Evolutionary conservation across 1,140 invertebrate species (phyloP).

Genomic region (Orussus abietinus): DNA sequence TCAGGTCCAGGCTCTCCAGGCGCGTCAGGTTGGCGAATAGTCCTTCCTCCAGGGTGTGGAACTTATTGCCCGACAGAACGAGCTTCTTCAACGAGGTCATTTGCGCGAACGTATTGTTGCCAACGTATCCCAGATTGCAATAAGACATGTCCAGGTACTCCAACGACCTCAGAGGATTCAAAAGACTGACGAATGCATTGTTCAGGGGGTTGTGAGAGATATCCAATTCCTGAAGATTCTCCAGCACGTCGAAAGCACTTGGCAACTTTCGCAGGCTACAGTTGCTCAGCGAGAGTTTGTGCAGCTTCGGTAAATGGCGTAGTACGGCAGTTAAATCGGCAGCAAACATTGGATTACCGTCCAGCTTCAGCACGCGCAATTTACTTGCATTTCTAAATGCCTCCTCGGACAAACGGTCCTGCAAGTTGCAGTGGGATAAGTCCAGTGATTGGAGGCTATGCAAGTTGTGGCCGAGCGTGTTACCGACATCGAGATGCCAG

Average conservation of each 20-base stretch:
- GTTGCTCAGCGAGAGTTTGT: constrained; percentile 65
- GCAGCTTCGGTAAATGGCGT: constrained; percentile 61
- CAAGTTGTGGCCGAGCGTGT: constrained; percentile 63
- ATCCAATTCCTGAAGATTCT: constrained; percentile 63
- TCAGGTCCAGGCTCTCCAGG: constrained; percentile 64
- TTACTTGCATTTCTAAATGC: constrained; percentile 67
- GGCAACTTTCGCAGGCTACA: constrained; percentile 62
- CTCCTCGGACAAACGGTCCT: constrained; percentile 63
- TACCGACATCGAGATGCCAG: constrained; percentile 60
- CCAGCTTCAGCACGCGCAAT: constrained; percentile 62
- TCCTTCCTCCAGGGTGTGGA: constrained; percentile 64
- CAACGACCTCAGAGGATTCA: constrained; percentile 63
- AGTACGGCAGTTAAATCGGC: constrained; percentile 64
- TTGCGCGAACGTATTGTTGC: constrained; percentile 64
- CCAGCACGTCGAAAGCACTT: constrained; percentile 63
- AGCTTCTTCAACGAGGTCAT: constrained; percentile 66
- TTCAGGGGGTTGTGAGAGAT: constrained; percentile 67
- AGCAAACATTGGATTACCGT: constrained; percentile 66
- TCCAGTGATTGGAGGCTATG: constrained; percentile 65
- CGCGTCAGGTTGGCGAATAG: constrained; percentile 66
- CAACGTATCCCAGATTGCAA: constrained; percentile 64
- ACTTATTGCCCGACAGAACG: constrained; percentile 65
- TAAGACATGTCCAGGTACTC: constrained; percentile 72
- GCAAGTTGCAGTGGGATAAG: constrained; percentile 66
- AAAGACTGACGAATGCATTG: constrained; percentile 63